Base-by-base conservation (phyloP, 1,140 invertebrate species). In the Cecropterus lyciades region DNA sequence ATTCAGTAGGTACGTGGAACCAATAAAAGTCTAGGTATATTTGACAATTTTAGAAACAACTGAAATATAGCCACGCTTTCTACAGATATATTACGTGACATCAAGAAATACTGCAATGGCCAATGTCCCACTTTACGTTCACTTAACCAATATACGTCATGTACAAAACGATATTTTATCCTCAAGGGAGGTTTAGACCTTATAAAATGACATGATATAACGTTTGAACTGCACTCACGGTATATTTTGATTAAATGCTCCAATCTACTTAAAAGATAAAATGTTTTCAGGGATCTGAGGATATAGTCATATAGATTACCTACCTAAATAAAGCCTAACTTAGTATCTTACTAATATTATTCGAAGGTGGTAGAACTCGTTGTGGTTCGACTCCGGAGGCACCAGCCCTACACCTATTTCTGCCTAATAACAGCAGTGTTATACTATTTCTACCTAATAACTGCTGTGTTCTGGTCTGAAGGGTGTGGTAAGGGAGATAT, bases 71-170 rank as follows among this genome's bases (percentile, higher is more conserved):
- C 15, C 30, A 24, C 30, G 33, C 16, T 49, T 8, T 48, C 56
- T 42, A 3, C 11, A 62, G 27, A 62, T 52, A 42, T 63, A 52
- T 63, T 15, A 40, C 17, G 59, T 51, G 30, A 63, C 59, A 63
- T 63, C 48, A 52, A 63, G 59, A 63, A 63, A 63, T 63, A 63
- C 33, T 63, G 59, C 48, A 63, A 52, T 63, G 51, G 59, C 59
- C 59, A 63, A 52, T 63, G 59, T 63, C 59, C 59, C 59, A 52
- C 37, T 51, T 63, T 63, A 63, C 48, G 59, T 52, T 48, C 59
- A 63, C 59, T 63, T 63, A 63, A 63, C 59, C 60, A 63, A 52
- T 62, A 62, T 62, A 62, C 46, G 45, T 62, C 46, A 62, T 62
- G 30, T 40, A 62, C 57, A 49, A 45, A 49, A 62, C 45, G 57